Evolutionary conservation across 2,113 vertebrate species (phyloP).

Genomic region (Elgaria multicarinata): DNA sequence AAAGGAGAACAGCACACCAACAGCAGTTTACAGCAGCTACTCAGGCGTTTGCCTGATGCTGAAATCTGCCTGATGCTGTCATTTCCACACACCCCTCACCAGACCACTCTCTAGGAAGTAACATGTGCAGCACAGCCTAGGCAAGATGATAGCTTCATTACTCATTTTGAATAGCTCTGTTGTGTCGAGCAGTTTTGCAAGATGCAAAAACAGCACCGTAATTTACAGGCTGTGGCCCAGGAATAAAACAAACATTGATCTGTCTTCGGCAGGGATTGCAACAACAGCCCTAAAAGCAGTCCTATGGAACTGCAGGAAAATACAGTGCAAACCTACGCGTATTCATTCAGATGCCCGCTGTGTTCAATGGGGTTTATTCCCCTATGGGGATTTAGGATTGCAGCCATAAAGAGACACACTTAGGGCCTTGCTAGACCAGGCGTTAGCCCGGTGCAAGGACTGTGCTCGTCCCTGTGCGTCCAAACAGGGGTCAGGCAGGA

Average conservation of each 20-base stretch:
- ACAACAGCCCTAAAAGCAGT: not conserved
- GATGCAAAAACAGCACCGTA: not conserved
- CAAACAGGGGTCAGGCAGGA: too few relatives aligned
- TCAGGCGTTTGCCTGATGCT: not conserved
- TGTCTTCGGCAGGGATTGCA: not conserved
- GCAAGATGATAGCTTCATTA: not conserved
- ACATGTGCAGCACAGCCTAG: not conserved
- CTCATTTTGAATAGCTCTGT: not conserved
- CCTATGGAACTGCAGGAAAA: not conserved
- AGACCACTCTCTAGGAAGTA: not conserved
- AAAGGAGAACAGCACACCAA: not conserved
- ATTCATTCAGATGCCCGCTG: not conserved
- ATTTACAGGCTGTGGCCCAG: not conserved
- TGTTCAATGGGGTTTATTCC: not conserved
- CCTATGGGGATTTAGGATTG: not conserved
- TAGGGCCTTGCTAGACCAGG: too few relatives aligned
- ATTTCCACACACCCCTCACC: too few relatives aligned
- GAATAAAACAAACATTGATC: too few relatives aligned
- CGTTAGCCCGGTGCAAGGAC: too few relatives aligned
- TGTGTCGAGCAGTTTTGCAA: not conserved
- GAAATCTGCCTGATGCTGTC: too few relatives aligned
- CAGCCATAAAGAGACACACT: too few relatives aligned
- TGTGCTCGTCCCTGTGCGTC: too few relatives aligned
- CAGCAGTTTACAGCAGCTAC: not conserved
- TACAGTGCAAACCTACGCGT: too few relatives aligned